Evolutionary conservation across 2,888 invertebrate genomes (phyloP), one percentile per base, ranked within the genome.

Genomic region (Apodemia zela): DNA sequence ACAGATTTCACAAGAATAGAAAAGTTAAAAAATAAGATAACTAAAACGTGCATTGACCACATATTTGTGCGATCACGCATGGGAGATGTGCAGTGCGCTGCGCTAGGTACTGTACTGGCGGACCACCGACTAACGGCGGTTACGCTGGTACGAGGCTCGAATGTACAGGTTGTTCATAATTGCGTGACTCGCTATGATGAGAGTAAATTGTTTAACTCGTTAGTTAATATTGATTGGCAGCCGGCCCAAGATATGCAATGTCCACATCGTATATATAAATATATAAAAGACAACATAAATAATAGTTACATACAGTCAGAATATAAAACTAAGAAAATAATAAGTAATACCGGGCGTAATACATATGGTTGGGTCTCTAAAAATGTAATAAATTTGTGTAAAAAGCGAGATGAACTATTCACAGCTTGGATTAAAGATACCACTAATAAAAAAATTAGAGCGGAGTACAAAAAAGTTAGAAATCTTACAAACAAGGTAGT

Each of bases 1-100:
- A 51, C 51, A 38, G 54, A 63, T 25, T 60, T 51, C 17, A 63
- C 63, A 13, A 49, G 63, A 17, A 59, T 63, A 38, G 63, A 60
- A 49, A 54, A 29, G 21, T 51, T 51, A 15, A 63, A 60, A 21
- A 25, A 25, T n/a, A 45, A 21, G 2, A 21, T 29, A 45, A 60
- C 45, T 11, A 60, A 60, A 60, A 45, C 45, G 13, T 49, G 49
- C n/a, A 49, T 18, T 10, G 49, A 49, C 18, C 49, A 49, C 17
- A 49, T 49, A 17, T 49, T 49, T 49, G 10, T 49, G 17, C n/a
- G 49, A 49, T 49, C 49, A 17, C 49, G 49, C 17, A 49, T 17
- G 18, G 17, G 17, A 49, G 5, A 17, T 17, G 49, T 17, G 8
- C 17, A 49, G 17, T 17, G 17, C 49, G 49, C 49, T n/a, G 49